These are phyloP conservation scores for Operophtera brumata DNA, from an alignment of 2,888 invertebrate species.

Conservation along the genomic window DNA sequence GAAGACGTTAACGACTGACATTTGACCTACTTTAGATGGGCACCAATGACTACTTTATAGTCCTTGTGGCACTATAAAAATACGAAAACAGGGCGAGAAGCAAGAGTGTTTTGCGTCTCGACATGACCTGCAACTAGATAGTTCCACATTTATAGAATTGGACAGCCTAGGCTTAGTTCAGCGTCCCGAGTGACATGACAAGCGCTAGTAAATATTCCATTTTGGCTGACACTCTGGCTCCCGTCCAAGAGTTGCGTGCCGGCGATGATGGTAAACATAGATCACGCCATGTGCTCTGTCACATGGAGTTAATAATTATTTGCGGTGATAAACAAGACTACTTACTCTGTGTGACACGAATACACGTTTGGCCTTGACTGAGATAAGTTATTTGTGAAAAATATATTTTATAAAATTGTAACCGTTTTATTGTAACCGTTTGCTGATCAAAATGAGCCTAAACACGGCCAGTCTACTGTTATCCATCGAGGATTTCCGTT, in stretches of 20 bases:
- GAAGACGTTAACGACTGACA: slow-evolving; percentile 7
- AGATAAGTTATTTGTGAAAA: too few relatives aligned
- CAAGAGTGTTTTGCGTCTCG: too few relatives aligned
- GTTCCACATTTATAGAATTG: not conserved
- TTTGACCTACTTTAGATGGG: slow-evolving; percentile 8
- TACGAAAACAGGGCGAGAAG: not conserved
- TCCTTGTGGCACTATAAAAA: not conserved
- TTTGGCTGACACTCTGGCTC: slow-evolving; percentile 57
- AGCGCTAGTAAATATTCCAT: slow-evolving; percentile 59
- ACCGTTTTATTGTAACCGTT: too few relatives aligned
- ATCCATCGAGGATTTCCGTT: too few relatives aligned
- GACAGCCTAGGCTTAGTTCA: slow-evolving; percentile 39
- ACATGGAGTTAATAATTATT: slow-evolving; percentile 29
- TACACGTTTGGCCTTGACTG: too few relatives aligned
- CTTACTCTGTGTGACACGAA: too few relatives aligned
- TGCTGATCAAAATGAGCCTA: too few relatives aligned
- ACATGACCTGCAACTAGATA: not conserved
- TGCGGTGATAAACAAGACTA: not conserved
- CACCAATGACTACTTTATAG: not conserved
- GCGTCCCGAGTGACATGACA: slow-evolving; percentile 41
- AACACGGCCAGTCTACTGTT: too few relatives aligned
- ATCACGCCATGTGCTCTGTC: slow-evolving; percentile 55
- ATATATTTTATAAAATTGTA: too few relatives aligned
- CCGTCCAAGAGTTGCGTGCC: slow-evolving; percentile 54
- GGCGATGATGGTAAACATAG: slow-evolving; percentile 46